A percentile compares a stretch with the other conserved stretches of the same genome.
phyloP scores from a whole-genome alignment of 2,797 vertebrate genomes.

The Danio albolineatus region DNA sequence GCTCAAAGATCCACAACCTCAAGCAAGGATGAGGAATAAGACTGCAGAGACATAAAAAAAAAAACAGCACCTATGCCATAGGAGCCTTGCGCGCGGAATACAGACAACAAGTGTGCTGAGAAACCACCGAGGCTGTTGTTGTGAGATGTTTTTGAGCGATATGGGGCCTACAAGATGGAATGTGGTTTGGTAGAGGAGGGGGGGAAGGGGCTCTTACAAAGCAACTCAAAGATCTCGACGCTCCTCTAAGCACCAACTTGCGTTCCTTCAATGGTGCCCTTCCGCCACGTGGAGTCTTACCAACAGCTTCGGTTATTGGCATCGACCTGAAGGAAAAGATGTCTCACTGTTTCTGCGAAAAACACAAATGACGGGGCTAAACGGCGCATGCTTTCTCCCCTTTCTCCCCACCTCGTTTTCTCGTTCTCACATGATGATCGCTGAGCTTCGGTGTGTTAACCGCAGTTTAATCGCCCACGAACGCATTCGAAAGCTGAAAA shows the following conservation, averaged over 20 bases:
- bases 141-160: slow-evolving; percentile 70
- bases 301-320: not conserved
- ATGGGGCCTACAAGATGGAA: slow-evolving; percentile 57
- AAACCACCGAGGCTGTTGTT: slow-evolving; percentile 75
- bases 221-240: slow-evolving; percentile 27
- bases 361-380: slow-evolving; percentile 56
- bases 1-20: slow-evolving; percentile 42
- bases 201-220: slow-evolving; percentile 46
- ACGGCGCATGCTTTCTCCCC: slow-evolving; percentile 18
- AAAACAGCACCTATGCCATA: slow-evolving; percentile 52
- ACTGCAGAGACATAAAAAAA: slow-evolving; percentile 40
- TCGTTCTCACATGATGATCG: slow-evolving; percentile 48
- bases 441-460: slow-evolving; percentile 56
- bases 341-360: slow-evolving; percentile 41
- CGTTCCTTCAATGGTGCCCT: not conserved
- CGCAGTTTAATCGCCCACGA: slow-evolving; percentile 67
- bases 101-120: slow-evolving; percentile 59
- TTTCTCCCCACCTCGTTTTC: slow-evolving; percentile 35
- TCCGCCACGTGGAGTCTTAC: not conserved
- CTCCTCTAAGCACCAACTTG: not conserved
- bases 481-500: slow-evolving; percentile 58
- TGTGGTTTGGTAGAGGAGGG: slow-evolving; percentile 62
- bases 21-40: slow-evolving; percentile 32
- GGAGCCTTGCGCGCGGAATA: slow-evolving; percentile 6
- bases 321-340: slow-evolving; percentile 37